Evolutionary conservation across 2,888 invertebrate species (phyloP).

Genomic region (Lasioglossum malachurum): DNA sequence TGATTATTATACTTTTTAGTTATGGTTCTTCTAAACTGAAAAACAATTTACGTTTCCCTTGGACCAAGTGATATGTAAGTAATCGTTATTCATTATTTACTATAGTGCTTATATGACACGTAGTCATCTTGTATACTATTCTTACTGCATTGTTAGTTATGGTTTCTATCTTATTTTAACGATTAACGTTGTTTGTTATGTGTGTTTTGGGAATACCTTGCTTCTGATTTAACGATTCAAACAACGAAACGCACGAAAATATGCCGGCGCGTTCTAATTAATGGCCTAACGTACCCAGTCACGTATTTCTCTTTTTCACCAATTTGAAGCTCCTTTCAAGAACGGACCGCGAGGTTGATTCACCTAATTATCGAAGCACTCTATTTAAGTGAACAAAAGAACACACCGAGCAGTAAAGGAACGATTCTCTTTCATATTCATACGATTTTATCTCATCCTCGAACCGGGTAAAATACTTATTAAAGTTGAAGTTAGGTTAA

Average conservation of each 20-base stretch:
- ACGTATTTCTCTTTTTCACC: constrained; percentile 47
- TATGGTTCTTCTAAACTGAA: too few species aligned
- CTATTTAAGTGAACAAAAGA: background rate
- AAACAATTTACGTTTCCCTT: too few species aligned
- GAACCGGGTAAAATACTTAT: background rate
- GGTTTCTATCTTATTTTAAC: background rate
- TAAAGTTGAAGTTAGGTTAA: background rate
- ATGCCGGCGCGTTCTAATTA: constrained; percentile 43
- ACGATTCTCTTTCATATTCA: background rate
- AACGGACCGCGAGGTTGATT: constrained; percentile 34
- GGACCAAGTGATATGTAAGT: too few species aligned
- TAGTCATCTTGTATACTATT: background rate
- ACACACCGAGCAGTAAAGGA: background rate
- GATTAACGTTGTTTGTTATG: background rate
- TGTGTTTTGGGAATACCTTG: background rate
- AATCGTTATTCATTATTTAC: too few species aligned
- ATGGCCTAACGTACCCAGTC: constrained; percentile 35
- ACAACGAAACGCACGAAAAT: constrained; percentile 2
- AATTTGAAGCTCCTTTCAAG: constrained; percentile 21
- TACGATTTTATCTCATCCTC: background rate
- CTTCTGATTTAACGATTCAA: constrained; percentile 7
- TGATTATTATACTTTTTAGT: too few species aligned
- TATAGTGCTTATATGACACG: too few species aligned
- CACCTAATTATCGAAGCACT: constrained; percentile 35
- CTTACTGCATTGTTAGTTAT: background rate